Base-by-base conservation (phyloP, 2,797 vertebrate genomes). In the Crax fasciolata region DNA sequence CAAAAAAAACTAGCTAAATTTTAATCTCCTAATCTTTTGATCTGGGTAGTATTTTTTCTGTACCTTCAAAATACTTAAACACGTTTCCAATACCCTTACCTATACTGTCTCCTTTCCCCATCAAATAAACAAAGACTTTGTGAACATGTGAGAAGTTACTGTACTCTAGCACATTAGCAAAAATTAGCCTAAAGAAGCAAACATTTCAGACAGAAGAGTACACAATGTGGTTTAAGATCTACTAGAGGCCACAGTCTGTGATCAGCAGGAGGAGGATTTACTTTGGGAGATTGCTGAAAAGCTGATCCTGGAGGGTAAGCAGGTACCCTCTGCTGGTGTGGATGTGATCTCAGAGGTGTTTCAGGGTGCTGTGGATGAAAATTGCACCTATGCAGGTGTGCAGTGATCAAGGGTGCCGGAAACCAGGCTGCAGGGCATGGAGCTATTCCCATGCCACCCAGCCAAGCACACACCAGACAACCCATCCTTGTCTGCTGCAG, bases 391-490 rank as follows among this genome's bases (percentile, higher is more conserved):
- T 54, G 38, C 48, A 84, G 21, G 46, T 48, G 48, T 57, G 32
- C 1, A 1, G 35, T 25, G 28, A 75, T 67, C 14, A 16, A 25
- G 5, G 2, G 2, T 70, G 30, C n/a, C 1, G 0, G 76, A 68
- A 79, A 16, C 21, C 7, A 3, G 25, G 12, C 48, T 39, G 4
- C 7, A 9, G 20, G 16, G 13, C 84, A 59, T 0, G 2, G 16
- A 84, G 16, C 7, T 43, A 27, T 72, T 35, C 28, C 14, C 0
- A 0, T 48, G 41, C 17, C 3, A 6, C 38, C 43, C 19, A 39
- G 35, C 24, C 35, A 84, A 81, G 51, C 65, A 20, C 1, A 0
- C 0, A 3, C 51, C 6, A 2, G 51, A 66, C 54, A 75, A 11
- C 13, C 10, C 41, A 51, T 83, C 25, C 46, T 57, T 2, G 1